phyloP scores from a whole-genome alignment of 2,113 vertebrate genomes.

The Menidia beryllina region DNA sequence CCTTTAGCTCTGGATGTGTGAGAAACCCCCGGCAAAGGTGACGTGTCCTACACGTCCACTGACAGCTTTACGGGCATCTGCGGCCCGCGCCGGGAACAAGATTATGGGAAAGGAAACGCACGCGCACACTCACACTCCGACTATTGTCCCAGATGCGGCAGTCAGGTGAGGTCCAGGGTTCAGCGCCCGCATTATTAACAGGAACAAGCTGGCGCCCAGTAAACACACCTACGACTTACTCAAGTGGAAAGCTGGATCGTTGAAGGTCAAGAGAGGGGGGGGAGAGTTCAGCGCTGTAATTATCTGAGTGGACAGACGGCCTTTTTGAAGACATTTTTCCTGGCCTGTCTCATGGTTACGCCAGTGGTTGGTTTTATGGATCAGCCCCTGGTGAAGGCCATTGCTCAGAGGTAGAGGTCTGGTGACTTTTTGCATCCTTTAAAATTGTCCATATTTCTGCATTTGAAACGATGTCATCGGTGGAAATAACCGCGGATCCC shows the following conservation, averaged over 20 bases:
- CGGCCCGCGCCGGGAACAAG: conserved; percentile 82
- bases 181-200: conserved; percentile 86
- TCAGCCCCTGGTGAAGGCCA: not conserved
- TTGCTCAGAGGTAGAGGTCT: not conserved
- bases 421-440: not conserved
- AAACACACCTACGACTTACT: conserved; percentile 84
- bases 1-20: conserved; percentile 55
- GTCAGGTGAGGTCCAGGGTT: conserved; percentile 90
- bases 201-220: conserved; percentile 86
- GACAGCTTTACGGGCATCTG: conserved; percentile 89
- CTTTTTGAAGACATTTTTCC: not conserved
- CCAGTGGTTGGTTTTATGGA: not conserved
- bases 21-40: conserved; percentile 86
- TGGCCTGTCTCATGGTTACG: conserved; percentile 5
- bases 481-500: too few species aligned
- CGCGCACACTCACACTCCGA: conserved; percentile 74
- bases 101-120: conserved; percentile 84
- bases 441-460: too few species aligned
- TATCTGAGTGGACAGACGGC: conserved; percentile 52
- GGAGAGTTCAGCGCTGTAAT: conserved; percentile 46
- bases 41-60: conserved; percentile 87
- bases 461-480: too few species aligned
- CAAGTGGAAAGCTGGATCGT: conserved; percentile 81
- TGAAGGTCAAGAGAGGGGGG: conserved; percentile 68
- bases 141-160: conserved; percentile 83